phyloP scores from a whole-genome alignment of 2,113 vertebrate species.

The Rhynchomys soricoides region DNA sequence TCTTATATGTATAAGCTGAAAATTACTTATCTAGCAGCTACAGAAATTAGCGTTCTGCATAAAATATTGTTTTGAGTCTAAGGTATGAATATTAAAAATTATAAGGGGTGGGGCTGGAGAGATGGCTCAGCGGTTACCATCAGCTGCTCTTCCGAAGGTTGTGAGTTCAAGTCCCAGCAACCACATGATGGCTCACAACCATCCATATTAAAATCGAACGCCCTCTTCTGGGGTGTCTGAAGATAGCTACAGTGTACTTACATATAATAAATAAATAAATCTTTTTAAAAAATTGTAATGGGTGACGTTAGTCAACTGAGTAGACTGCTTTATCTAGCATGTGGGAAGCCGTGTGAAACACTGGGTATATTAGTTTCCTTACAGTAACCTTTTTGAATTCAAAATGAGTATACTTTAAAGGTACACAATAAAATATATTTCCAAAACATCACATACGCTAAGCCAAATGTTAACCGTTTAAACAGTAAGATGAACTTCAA shows the following conservation, averaged over 20 bases:
- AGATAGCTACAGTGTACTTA: no score
- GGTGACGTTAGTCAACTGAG: no score
- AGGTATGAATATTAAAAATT: constrained; percentile 17
- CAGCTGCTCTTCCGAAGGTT: no score
- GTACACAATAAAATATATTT: background rate
- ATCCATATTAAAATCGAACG: no score
- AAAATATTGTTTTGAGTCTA: background rate
- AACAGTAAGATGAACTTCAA: constrained; percentile 15
- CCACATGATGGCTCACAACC: no score
- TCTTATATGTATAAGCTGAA: background rate
- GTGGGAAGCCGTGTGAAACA: background rate
- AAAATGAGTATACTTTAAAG: background rate
- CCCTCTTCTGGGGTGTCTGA: no score
- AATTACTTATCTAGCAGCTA: constrained; percentile 22
- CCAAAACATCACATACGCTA: background rate
- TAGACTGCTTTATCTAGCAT: background rate
- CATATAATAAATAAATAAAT: no score
- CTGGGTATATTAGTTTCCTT: background rate
- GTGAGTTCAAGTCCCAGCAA: no score
- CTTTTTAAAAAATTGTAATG: no score
- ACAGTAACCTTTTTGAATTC: background rate
- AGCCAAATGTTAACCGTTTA: constrained; percentile 28
- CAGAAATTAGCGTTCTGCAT: constrained; percentile 35
- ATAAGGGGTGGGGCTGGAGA: no score
- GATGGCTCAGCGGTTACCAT: no score